Percentiles rank a stretch among this genome's conserved stretches.
These are phyloP conservation scores for Kuschelorhynchus macadamiae DNA, from an alignment of 2,888 invertebrate species.

Conservation along the genomic window DNA sequence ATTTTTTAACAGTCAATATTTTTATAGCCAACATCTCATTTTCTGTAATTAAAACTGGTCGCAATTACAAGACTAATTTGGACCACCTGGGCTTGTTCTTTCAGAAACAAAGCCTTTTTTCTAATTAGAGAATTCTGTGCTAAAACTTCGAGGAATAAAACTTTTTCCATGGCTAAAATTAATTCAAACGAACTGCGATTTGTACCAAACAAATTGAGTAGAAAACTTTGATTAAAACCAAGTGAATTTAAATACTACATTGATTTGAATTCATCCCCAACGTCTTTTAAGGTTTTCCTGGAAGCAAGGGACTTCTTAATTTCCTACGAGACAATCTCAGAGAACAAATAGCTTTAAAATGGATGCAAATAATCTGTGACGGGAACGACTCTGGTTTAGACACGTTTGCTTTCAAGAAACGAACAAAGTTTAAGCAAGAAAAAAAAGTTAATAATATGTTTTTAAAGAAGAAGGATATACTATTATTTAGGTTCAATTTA, in stretches of 20 bases:
- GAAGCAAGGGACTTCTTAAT: slow-evolving; percentile 11
- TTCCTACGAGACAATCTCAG: neutral
- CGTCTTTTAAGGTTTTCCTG: neutral
- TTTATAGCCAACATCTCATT: no score
- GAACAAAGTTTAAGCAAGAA: no score
- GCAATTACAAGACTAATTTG: no score
- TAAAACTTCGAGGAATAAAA: neutral
- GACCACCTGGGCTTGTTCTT: no score
- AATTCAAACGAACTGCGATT: slow-evolving; percentile 20
- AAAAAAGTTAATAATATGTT: no score
- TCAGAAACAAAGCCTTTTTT: no score
- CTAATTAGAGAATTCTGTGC: neutral
- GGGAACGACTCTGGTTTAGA: neutral
- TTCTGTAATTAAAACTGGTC: no score
- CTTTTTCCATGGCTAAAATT: slow-evolving; percentile 7
- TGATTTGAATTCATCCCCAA: slow-evolving; percentile 27
- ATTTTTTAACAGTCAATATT: no score
- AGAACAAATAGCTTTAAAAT: neutral
- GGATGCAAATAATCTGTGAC: neutral
- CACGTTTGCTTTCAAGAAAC: no score
- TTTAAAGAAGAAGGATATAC: no score
- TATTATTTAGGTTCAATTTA: no score
- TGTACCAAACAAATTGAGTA: slow-evolving; percentile 23
- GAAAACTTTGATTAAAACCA: slow-evolving; percentile 28
- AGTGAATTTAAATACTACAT: slow-evolving; percentile 32